Evolutionary conservation across 2,888 invertebrate species (phyloP), one percentile per base, ranked within the genome.

Genomic region (Antheraea assamensis): DNA sequence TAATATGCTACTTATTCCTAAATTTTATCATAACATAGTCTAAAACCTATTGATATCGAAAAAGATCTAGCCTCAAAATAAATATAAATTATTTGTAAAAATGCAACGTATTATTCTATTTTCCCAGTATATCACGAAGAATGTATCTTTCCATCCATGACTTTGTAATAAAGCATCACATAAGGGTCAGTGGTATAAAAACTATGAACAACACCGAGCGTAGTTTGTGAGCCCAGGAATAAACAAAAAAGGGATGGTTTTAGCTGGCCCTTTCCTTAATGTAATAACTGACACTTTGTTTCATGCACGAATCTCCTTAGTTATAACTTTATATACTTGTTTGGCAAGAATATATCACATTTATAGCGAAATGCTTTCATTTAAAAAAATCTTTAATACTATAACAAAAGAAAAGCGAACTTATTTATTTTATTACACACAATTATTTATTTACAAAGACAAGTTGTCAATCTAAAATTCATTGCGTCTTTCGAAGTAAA

Each of bases 271-370:
- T 76, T 87, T 85, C 88, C 88, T 93, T 93, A 94, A 93, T 93
- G 90, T 92, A 91, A 93, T 93, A 94, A 91, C 92, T 88, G 92
- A 92, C 93, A 92, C 92, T 92, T 93, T 92, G 91, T 92, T 93
- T 92, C 92, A 93, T 90, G 91, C 85, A 88, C 90, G 88, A 91
- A 90, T 83, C 84, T 86, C 90, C 91, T 92, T 90, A 85, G 80
- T 87, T 90, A 88, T 90, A 90, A 72, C 66, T 42, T 73, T 73
- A 70, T 70, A 70, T 66, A 61, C 15, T 66, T 68, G 13, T 21
- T 35, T 30, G 10, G 31, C 66, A 35, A 61, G 15, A 27, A 27
- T 30, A 58, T 58, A 24, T 17, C 30, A 15, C 15, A 30, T 30
- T 64, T 64, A 64, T 1, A 0, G 61, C 30, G 30, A 64, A 64